Conservation (phyloP, 2,797 vertebrate genomes). For the Anomalospiza imberbis region DNA sequence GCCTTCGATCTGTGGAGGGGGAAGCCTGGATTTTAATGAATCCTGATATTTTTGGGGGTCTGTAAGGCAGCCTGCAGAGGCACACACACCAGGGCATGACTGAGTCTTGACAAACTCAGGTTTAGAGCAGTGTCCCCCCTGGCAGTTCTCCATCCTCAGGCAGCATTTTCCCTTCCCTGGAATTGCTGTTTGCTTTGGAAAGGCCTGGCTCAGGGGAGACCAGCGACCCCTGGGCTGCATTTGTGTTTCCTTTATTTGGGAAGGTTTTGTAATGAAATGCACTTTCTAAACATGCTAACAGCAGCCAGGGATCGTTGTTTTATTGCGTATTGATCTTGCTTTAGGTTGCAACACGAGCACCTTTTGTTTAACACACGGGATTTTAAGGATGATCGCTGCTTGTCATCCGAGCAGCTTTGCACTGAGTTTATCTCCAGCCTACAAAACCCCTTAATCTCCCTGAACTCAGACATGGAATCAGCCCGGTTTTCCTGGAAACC, state of each 20-base stretch:
- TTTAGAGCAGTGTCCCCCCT: background rate
- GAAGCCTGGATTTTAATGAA: background rate
- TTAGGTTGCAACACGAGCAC: background rate
- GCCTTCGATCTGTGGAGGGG: background rate
- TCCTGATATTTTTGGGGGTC: background rate
- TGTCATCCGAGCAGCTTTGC: background rate
- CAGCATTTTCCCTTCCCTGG: background rate
- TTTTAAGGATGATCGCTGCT: background rate
- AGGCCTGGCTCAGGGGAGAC: background rate
- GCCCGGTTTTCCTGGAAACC: background rate
- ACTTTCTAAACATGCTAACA: background rate
- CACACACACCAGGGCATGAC: background rate
- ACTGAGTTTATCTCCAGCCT: background rate
- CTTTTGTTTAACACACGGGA: background rate
- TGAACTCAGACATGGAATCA: background rate
- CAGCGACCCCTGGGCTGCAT: background rate
- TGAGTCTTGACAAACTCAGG: background rate
- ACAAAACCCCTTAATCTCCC: background rate
- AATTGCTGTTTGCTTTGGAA: background rate
- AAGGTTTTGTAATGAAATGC: background rate
- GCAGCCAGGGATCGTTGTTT: background rate
- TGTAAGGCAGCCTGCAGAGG: background rate
- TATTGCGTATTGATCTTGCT: background rate
- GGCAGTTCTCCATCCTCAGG: background rate
- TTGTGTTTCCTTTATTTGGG: background rate